Evolutionary conservation across 2,888 invertebrate genomes (phyloP), one percentile per base, ranked within the genome.

Genomic region (Pimpla rufipes): DNA sequence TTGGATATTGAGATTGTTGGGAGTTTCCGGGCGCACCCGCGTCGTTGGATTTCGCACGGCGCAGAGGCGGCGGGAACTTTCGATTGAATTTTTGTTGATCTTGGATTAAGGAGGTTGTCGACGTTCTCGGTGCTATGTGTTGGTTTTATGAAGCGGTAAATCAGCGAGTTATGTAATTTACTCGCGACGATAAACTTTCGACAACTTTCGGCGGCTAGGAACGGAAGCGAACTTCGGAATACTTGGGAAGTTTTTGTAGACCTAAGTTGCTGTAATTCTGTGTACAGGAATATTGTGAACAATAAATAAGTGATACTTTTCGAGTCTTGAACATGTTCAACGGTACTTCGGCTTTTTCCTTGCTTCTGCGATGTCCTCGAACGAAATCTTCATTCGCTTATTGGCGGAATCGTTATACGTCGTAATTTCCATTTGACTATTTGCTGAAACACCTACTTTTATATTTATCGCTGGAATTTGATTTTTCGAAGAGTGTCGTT

Each of bases 1-100:
- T n/a, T 10, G 40, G 62, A 37, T 37, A 62, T 62, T 62, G 62
- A 16, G 18, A 62, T 62, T 62, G 62, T 62, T 40, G 18, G 18
- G 35, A 62, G 6, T 59, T 62, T 37, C 10, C 1, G 6, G 10
- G 16, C 1, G 37, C 7, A 55, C 10, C 23, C 21, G 23, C 6
- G 5, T 11, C 21, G 21, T 7, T 3, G 2, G 16, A 18, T 62
- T 16, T 62, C 37, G 62, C 37, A 10, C n/a, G 1, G 11, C 11
- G 6, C 11, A 11, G 23, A 40, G 16, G 40, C 37, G 8, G 18
- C 4, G 18, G 8, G 8, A 16, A 59, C 35, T 40, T 64, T 64
- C 16, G 18, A 64, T 40, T n/a, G 21, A 5, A 21, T 16, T 21
- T 16, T 8, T 35, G 59, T 59, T 37, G 59, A 35, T 37, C n/a